phyloP scores from a whole-genome alignment of 2,797 vertebrate species.

The Anniella stebbinsi region DNA sequence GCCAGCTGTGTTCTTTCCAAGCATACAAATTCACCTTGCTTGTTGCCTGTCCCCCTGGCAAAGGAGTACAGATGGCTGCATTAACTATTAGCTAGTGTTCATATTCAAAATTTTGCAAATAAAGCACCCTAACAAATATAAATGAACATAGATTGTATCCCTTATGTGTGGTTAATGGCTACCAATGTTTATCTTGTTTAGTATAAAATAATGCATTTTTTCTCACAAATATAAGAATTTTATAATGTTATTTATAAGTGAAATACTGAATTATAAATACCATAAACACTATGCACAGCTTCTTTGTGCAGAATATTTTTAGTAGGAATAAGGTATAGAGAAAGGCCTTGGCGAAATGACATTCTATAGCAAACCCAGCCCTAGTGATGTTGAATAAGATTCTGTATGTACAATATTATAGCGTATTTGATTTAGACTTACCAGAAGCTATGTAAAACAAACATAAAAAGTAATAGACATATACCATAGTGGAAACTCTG shows the following conservation, averaged over 20 bases:
- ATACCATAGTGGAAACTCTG: neutral
- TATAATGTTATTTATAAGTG: conserved; percentile 47
- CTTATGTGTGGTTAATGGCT: conserved; percentile 16
- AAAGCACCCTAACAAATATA: conserved; percentile 40
- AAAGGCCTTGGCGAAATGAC: neutral
- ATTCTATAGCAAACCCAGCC: neutral
- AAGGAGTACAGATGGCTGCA: conserved; percentile 32
- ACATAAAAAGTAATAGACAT: neutral
- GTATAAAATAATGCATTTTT: conserved; percentile 30
- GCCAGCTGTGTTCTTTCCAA: conserved; percentile 37
- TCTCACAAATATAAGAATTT: conserved; percentile 52
- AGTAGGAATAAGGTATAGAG: neutral
- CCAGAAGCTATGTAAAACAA: conserved; percentile 38
- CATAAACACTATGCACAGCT: neutral
- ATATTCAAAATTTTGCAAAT: conserved; percentile 34
- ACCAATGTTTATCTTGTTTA: conserved; percentile 31
- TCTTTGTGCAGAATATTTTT: neutral
- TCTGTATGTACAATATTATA: conserved; percentile 9
- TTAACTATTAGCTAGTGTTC: conserved; percentile 42
- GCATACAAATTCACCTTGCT: conserved; percentile 43
- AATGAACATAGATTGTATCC: conserved; percentile 49
- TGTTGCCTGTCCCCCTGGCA: conserved; percentile 43
- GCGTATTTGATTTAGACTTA: conserved; percentile 41
- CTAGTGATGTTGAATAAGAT: neutral
- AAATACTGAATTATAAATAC: conserved; percentile 5